Evolutionary conservation across 2,113 vertebrate genomes (phyloP).

Genomic region (Xiphophorus couchianus): DNA sequence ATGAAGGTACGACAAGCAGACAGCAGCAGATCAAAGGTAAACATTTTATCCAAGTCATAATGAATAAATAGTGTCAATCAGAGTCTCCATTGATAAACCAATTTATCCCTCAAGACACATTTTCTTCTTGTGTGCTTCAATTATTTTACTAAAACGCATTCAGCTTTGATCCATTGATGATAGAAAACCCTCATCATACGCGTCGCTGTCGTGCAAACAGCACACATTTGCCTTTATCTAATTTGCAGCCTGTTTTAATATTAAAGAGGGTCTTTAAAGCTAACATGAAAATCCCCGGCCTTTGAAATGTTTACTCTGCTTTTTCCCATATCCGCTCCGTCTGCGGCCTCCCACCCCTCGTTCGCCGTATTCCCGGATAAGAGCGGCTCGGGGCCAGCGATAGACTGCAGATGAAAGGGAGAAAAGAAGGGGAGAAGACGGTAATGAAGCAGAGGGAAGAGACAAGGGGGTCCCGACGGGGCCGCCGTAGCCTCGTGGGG

Average conservation of each 20-base stretch:
- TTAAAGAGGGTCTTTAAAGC: conserved; percentile 35
- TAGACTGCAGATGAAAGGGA: conserved; percentile 73
- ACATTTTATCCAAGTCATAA: neutral
- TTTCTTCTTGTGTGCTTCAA: conserved; percentile 21
- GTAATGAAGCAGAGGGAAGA: conserved; percentile 73
- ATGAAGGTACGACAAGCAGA: conserved; percentile 1
- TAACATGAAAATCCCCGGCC: conserved; percentile 64
- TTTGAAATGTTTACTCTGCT: conserved; percentile 72
- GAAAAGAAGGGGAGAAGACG: conserved; percentile 65
- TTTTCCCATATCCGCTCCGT: conserved; percentile 75
- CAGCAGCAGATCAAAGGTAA: neutral
- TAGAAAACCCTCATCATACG: neutral
- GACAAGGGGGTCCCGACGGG: conserved; percentile 69
- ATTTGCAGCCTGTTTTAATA: conserved; percentile 31
- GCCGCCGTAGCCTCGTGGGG: conserved; percentile 51
- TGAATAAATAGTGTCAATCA: neutral
- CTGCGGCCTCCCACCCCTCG: conserved; percentile 60
- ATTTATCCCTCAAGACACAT: conserved; percentile 1
- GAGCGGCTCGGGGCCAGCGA: conserved; percentile 69
- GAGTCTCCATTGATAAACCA: neutral
- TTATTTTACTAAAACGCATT: conserved; percentile 23
- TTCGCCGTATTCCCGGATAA: conserved; percentile 73
- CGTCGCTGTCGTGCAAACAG: conserved; percentile 13
- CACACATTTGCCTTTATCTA: conserved; percentile 28
- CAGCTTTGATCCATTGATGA: conserved; percentile 5